Evolutionary conservation across 2,888 invertebrate genomes (phyloP).

Genomic region (Andrena hattorfiana): DNA sequence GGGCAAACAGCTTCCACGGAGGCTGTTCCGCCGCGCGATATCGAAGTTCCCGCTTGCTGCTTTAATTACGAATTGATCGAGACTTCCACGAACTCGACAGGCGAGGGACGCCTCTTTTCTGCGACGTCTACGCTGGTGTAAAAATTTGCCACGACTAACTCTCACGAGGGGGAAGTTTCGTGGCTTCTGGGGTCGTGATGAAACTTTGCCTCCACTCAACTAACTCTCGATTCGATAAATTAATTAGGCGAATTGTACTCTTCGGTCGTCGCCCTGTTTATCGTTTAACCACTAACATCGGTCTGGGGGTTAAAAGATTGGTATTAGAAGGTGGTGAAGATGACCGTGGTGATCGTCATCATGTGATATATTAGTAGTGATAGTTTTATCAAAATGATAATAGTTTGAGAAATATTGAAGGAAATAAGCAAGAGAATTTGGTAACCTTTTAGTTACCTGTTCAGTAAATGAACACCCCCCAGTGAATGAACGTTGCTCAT

Average conservation of each 20-base stretch:
- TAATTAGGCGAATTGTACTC: conserved; percentile 63
- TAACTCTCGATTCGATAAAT: conserved; percentile 71
- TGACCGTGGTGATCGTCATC: too few species aligned
- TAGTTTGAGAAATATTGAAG: too few species aligned
- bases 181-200: not conserved
- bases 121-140: conserved; percentile 46
- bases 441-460: too few species aligned
- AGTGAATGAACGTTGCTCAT: too few species aligned
- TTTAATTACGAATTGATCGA: conserved; percentile 79
- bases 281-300: not conserved
- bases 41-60: conserved; percentile 59
- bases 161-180: conserved; percentile 12
- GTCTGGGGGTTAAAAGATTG: not conserved
- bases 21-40: conserved; percentile 47
- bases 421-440: too few species aligned
- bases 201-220: conserved; percentile 45
- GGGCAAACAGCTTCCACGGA: conserved; percentile 31
- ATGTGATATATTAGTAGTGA: too few species aligned
- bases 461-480: too few species aligned
- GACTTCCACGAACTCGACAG: conserved; percentile 73
- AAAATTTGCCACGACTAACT: conserved; percentile 56
- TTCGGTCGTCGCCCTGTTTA: not conserved
- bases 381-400: too few species aligned
- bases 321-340: not conserved
- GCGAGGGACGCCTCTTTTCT: conserved; percentile 53